Conservation (phyloP, 2,797 vertebrate species). For the Coregonus sp. region DNA sequence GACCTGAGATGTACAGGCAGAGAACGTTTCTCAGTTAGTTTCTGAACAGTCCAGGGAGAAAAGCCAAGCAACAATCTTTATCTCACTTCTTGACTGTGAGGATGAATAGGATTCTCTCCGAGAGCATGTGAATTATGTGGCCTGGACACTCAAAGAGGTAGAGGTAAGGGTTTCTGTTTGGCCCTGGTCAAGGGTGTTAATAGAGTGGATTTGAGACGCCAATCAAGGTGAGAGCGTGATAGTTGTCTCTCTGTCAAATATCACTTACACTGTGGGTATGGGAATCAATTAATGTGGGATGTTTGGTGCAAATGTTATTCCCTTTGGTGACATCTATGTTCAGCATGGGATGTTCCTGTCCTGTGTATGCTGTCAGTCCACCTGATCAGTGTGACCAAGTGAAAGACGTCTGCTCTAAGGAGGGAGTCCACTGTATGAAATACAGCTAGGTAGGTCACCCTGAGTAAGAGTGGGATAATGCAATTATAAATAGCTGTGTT, state of each 20-base stretch:
- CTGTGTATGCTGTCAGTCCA: neutral
- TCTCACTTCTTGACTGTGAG: neutral
- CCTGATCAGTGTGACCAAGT: neutral
- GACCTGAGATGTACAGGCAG: neutral
- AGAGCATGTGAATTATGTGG: neutral
- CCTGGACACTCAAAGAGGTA: neutral
- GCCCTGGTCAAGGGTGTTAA: neutral
- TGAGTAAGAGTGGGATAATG: slow-evolving; percentile 13
- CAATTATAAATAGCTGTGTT: slow-evolving; percentile 25
- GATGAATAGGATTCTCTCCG: neutral
- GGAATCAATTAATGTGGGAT: neutral
- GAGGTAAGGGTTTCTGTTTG: neutral
- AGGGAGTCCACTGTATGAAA: neutral
- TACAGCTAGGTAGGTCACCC: slow-evolving; percentile 12
- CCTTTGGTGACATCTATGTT: neutral
- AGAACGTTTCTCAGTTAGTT: neutral
- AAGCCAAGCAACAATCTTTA: neutral
- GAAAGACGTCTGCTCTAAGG: neutral
- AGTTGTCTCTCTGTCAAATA: neutral
- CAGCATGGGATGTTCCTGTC: neutral
- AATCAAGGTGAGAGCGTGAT: neutral
- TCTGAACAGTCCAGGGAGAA: neutral
- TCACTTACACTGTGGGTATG: neutral
- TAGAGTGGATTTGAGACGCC: neutral
- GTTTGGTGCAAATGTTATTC: neutral